These are phyloP conservation scores for Watsonalla binaria DNA, from an alignment of 2,888 invertebrate species.

Conservation along the genomic window DNA sequence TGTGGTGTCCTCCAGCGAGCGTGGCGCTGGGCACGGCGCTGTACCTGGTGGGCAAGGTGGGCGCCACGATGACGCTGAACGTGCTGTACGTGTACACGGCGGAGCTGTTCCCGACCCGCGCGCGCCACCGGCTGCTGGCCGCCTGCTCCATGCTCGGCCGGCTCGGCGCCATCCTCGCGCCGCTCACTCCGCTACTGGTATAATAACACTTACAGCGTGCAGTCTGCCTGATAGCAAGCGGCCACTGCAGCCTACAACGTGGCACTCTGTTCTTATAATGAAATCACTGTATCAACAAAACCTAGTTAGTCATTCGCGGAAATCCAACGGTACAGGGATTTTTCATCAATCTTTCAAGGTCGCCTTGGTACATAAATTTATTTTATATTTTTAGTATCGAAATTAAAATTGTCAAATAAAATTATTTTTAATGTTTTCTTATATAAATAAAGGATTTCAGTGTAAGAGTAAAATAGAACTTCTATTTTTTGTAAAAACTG, in stretches of 20 bases:
- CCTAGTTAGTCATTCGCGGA: too few relatives aligned
- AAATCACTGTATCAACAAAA: too few relatives aligned
- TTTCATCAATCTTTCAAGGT: too few relatives aligned
- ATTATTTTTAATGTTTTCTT: too few relatives aligned
- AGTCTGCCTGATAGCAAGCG: too few relatives aligned
- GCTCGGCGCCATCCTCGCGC: constrained; percentile 84
- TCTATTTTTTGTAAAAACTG: too few relatives aligned
- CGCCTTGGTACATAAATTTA: too few relatives aligned
- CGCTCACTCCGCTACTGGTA: constrained; percentile 83
- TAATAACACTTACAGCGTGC: neutral
- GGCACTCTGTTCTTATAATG: too few relatives aligned
- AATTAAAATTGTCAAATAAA: neutral
- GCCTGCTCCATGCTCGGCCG: constrained; percentile 85
- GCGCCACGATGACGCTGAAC: constrained; percentile 82
- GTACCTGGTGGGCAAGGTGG: constrained; percentile 81
- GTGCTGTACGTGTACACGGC: constrained; percentile 84
- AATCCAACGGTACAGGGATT: too few relatives aligned
- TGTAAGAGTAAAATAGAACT: too few relatives aligned
- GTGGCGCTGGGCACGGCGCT: constrained; percentile 43
- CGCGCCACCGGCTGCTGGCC: constrained; percentile 83
- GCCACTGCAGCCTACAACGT: too few relatives aligned
- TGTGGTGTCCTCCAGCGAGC: constrained; percentile 20
- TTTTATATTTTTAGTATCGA: neutral
- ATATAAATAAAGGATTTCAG: too few relatives aligned
- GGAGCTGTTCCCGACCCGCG: constrained; percentile 85